Base-by-base conservation (phyloP, 2,797 vertebrate species). In the Odontamblyopus rebecca region DNA sequence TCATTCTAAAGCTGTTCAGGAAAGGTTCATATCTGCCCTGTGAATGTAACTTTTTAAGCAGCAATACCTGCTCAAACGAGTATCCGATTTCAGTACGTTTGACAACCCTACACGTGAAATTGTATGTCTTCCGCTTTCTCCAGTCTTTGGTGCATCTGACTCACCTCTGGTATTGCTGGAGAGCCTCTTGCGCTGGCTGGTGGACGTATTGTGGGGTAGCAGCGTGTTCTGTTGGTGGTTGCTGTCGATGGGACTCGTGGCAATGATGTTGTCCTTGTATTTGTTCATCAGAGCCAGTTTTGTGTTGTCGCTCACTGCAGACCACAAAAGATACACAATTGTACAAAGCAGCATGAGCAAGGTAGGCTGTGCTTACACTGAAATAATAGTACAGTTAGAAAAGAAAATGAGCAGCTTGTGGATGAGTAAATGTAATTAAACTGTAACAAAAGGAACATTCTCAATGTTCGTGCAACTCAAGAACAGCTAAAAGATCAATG, bases 281-380 rank as follows among this genome's bases (percentile, higher is more conserved):
- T 99, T 99, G 94, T 96, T 99, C 98, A 99, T 99, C 76, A 99
- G 91, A 23, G 97, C 98, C 88, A 99, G 91, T 89, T 99, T 99
- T 88, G 96, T 97, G 1, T 95, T 97, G 77, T 99, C 98, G 0
- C 94, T 97, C 79, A 97, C 97, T 96, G 93, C 65, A 50, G 56
- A 74, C 64, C 73, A 82, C 81, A 64, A 75, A 70, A 61, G 71
- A n/a, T 9, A 54, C n/a, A 54, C 6, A 56, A 8, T 86, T 78
- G 72, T 77, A n/a, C 4, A 48, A 76, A 75, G 61, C 29, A 30
- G 16, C 1, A 19, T 5, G 5, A 51, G 62, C 59, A 27, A 16
- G n/a, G 41, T 44, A 15, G 41, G 12, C 41, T 44, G 35, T 62
- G 61, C 38, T 7, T 1, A 1, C 5, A 60, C 12, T 13, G 26